phyloP scores from a whole-genome alignment of 2,113 vertebrate species.

The Illadopsis cleaveri region DNA sequence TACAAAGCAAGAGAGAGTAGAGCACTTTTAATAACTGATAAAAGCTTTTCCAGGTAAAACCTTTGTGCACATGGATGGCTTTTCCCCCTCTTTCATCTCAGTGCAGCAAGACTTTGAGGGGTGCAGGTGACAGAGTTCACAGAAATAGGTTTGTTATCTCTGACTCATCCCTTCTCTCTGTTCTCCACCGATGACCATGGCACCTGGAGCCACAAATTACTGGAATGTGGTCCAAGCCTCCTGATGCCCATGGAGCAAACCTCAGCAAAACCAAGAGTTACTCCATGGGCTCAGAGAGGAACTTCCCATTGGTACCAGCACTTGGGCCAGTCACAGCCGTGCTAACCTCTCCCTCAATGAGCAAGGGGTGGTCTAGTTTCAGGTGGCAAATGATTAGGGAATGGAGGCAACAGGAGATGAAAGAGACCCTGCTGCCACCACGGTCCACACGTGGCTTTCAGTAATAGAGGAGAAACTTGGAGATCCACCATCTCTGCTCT shows the following conservation, averaged over 20 bases:
- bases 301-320: neutral
- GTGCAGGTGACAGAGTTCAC: neutral
- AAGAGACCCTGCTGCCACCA: slow-evolving; percentile 10
- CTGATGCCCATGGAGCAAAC: neutral
- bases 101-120: neutral
- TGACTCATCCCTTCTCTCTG: neutral
- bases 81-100: neutral
- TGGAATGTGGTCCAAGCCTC: neutral
- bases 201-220: neutral
- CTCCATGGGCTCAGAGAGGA: neutral
- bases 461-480: neutral
- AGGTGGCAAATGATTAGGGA: neutral
- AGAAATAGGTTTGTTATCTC: neutral
- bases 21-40: neutral
- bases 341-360: neutral
- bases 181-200: fast-evolving
- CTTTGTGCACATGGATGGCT: neutral
- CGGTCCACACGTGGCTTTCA: slow-evolving; percentile 36
- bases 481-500: neutral
- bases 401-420: slow-evolving; percentile 22
- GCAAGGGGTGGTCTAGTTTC: neutral
- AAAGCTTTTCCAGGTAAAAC: neutral
- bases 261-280: neutral
- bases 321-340: neutral
- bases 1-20: neutral